Percentiles rank a stretch among this genome's conserved stretches.
These are phyloP conservation scores for Metellina segmentata DNA, from an alignment of 2,888 invertebrate genomes.

Conservation along the genomic window DNA sequence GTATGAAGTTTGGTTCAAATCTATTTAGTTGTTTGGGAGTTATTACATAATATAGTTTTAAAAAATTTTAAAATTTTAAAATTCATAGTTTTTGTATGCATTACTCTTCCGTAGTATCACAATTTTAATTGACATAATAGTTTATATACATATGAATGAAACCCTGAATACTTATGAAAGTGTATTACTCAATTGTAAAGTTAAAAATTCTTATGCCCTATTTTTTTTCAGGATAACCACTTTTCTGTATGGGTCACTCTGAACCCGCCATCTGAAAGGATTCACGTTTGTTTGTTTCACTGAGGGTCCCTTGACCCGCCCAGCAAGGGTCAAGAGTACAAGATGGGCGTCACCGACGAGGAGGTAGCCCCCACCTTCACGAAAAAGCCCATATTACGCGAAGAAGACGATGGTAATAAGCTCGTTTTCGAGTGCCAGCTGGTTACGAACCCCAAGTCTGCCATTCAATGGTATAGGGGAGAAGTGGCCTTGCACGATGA, in stretches of 20 bases:
- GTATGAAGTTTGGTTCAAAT: too few relatives aligned
- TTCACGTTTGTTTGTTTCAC: background rate
- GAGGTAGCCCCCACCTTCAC: conserved; percentile 99
- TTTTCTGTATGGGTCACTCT: conserved; percentile 7
- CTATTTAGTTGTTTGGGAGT: too few relatives aligned
- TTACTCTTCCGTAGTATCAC: too few relatives aligned
- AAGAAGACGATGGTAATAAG: conserved; percentile 97
- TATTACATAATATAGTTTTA: too few relatives aligned
- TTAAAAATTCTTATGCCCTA: too few relatives aligned
- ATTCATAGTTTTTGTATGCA: too few relatives aligned
- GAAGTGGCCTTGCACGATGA: conserved; percentile 92
- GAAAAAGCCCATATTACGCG: conserved; percentile 97
- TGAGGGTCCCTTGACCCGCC: conserved; percentile 34
- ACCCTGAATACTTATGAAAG: too few relatives aligned
- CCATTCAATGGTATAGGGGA: conserved; percentile 90
- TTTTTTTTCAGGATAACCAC: conserved; percentile 2
- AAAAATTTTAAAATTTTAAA: too few relatives aligned
- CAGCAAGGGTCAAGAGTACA: conserved; percentile 2
- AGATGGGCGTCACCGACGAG: conserved; percentile 88
- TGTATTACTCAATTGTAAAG: too few relatives aligned
- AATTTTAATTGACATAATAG: too few relatives aligned
- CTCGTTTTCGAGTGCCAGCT: conserved; percentile 96
- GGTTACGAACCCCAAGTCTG: conserved; percentile 90
- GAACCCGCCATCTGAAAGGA: conserved; percentile 7
- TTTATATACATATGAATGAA: too few relatives aligned